Conservation (phyloP, 1,140 invertebrate species). For the Drosophila fuyamai region DNA sequence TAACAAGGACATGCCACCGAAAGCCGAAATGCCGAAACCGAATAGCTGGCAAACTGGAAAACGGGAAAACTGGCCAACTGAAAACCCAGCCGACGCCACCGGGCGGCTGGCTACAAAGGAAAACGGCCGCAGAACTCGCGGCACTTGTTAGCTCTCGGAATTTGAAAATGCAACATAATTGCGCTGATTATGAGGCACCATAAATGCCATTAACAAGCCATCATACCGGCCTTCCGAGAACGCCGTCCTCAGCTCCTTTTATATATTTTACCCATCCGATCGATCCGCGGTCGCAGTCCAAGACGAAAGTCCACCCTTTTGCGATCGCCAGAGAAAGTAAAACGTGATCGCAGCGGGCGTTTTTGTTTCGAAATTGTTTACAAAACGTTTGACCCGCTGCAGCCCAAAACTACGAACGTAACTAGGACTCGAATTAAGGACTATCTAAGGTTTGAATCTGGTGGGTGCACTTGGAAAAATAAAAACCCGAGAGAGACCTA, state of each 20-base stretch:
- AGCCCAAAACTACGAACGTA: conserved; percentile 2
- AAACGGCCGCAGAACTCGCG: conserved; percentile 27
- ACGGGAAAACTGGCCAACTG: background rate
- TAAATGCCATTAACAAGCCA: conserved; percentile 76
- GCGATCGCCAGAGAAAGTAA: conserved; percentile 45
- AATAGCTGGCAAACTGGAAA: background rate
- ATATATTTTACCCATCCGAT: background rate
- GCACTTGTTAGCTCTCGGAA: conserved; percentile 72
- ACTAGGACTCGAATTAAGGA: conserved; percentile 28
- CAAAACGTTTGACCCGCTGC: conserved; percentile 31
- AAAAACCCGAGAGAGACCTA: background rate
- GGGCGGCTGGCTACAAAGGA: conserved; percentile 62
- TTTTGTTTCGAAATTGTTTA: conserved; percentile 35
- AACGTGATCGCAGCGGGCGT: conserved; percentile 49
- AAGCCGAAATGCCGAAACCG: background rate
- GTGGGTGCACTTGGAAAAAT: conserved; percentile 7
- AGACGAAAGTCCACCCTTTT: conserved; percentile 20
- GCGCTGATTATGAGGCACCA: conserved; percentile 74
- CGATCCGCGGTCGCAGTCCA: background rate
- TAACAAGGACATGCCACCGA: conserved; percentile 64
- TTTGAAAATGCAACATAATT: conserved; percentile 81
- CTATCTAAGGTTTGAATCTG: conserved; percentile 14
- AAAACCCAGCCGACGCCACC: conserved; percentile 10
- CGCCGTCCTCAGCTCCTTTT: background rate
- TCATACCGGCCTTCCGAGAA: conserved; percentile 63